Percentiles rank a stretch among this genome's conserved stretches.
These are phyloP conservation scores for Pseudorhombus dupliciocellatus DNA, from an alignment of 2,113 vertebrate species.

Conservation along the genomic window DNA sequence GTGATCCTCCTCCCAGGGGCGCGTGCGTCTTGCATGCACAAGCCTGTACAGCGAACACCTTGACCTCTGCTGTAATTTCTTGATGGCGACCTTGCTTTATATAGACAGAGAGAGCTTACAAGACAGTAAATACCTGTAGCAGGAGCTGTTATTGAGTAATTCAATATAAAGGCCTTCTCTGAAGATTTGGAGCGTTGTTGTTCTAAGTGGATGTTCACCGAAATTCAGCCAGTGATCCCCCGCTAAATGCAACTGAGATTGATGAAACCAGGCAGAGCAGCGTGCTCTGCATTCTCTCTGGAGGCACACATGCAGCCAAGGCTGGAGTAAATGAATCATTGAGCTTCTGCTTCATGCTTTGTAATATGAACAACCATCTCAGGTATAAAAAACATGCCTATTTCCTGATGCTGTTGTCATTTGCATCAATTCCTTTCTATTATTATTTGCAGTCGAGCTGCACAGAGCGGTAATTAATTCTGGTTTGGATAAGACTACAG, in stretches of 20 bases:
- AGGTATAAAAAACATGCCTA: not conserved
- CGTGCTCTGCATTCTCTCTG: constrained; percentile 12
- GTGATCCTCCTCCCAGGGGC: constrained; percentile 17
- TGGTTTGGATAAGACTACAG: constrained; percentile 27
- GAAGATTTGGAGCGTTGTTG: not conserved
- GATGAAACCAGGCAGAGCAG: constrained; percentile 21
- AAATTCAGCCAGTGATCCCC: constrained; percentile 27
- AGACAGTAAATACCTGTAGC: not conserved
- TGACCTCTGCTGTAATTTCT: constrained; percentile 29
- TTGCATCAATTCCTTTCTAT: constrained; percentile 10
- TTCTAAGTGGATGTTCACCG: constrained; percentile 12
- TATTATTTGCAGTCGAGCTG: constrained; percentile 6
- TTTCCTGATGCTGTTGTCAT: not conserved
- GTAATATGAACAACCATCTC: not conserved
- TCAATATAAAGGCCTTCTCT: constrained; percentile 16
- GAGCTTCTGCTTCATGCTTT: constrained; percentile 3
- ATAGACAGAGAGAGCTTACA: not conserved
- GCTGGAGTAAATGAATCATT: constrained; percentile 29
- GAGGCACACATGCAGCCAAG: not conserved
- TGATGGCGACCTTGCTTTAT: not conserved
- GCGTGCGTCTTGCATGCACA: constrained; percentile 1
- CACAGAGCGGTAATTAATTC: constrained; percentile 39
- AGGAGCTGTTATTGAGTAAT: constrained; percentile 10
- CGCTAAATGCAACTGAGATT: constrained; percentile 22
- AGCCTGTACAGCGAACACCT: constrained; percentile 3